These are phyloP conservation scores for Amphipoea oculea DNA, from an alignment of 2,888 invertebrate species.

Conservation along the genomic window DNA sequence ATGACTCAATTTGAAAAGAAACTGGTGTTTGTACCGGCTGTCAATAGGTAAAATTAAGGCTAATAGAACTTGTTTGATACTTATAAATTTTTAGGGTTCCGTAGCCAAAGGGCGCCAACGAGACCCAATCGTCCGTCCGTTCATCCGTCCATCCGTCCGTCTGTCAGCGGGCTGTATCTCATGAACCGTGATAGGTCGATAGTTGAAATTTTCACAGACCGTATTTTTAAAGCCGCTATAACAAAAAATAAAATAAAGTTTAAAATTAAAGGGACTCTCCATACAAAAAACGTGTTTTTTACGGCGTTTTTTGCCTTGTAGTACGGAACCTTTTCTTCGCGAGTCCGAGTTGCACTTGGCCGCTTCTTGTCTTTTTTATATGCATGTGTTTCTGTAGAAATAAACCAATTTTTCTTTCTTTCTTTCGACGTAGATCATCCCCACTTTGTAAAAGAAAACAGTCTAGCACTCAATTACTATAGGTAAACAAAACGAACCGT, in stretches of 20 bases:
- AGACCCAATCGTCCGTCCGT: neutral
- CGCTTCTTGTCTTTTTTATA: neutral
- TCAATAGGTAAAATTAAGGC: neutral
- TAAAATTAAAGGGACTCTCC: neutral
- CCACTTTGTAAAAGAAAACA: conserved; percentile 19
- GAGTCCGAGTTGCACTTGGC: neutral
- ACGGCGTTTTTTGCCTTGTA: neutral
- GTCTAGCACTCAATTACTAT: conserved; percentile 2
- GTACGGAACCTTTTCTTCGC: neutral
- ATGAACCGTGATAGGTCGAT: neutral
- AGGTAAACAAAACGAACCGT: conserved; percentile 1
- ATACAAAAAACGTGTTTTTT: neutral
- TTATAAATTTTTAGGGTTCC: neutral
- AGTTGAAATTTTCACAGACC: neutral
- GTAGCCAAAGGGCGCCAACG: neutral
- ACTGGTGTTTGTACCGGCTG: neutral
- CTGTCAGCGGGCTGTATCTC: neutral
- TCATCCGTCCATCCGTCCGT: neutral
- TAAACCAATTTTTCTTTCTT: too few relatives aligned
- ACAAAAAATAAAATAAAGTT: neutral
- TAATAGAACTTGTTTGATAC: neutral
- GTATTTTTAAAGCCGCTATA: neutral
- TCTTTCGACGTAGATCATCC: neutral
- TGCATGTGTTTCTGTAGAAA: neutral
- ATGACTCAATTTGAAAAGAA: conserved; percentile 29